Base-by-base conservation (phyloP, 2,797 vertebrate species). In the Urosaurus nigricauda region DNA sequence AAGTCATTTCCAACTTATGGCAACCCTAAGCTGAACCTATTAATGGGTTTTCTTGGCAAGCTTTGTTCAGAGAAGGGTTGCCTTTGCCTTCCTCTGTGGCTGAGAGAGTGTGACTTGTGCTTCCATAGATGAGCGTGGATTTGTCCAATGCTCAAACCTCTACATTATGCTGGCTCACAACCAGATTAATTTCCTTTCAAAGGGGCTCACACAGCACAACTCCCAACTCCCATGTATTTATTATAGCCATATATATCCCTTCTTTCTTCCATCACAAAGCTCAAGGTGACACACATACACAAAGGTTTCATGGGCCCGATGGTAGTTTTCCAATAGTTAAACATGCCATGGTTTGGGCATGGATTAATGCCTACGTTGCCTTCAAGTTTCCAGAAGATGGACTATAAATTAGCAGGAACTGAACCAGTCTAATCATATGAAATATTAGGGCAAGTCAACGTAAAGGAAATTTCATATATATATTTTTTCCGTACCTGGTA, bases 401-500 rank as follows among this genome's bases (percentile, higher is more conserved):
- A 43, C 19, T 14, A 58, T 24, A 68, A 51, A 60, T 7, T 5
- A 53, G 17, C 16, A 68, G 75, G 84, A 60, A 0, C 4, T 14
- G 47, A 29, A 47, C 4, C 86, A 53, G 0, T 0, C 1, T 1
- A 26, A 68, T 12, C 32, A 68, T 68, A 12, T 29, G 65, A 1
- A 63, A 29, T 79, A 79, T n/a, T 11, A 85, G 1, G 43, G 35
- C 9, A 2, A 14, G 37, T 40, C 2, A 51, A 35, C 73, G 11
- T 11, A 16, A 86, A 32, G 0, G 0, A 21, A 63, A 83, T 0
- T 1, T 79, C 65, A 2, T n/a, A n/a, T n/a, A n/a, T n/a, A n/a
- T n/a, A n/a, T n/a, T 91, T 51, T 79, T 70, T 60, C 77, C 90
- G 21, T 95, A 97, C 97, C 97, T 98, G 96, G 97, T 98, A 8